phyloP scores from a whole-genome alignment of 2,888 invertebrate species.

The Agrochola litura region DNA sequence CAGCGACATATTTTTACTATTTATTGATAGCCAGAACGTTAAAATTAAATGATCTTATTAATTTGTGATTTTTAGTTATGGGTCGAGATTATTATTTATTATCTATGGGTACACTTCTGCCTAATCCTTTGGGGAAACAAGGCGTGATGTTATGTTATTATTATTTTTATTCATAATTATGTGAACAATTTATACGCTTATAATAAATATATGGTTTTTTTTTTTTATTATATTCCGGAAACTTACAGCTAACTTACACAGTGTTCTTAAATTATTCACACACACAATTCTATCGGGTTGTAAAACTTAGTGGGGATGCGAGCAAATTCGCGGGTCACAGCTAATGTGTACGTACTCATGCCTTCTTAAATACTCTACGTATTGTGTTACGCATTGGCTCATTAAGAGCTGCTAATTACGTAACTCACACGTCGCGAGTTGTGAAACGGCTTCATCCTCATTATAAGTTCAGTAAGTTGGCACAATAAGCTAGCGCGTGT shows the following conservation, averaged over 20 bases:
- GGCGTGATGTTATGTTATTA: too few relatives aligned
- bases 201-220: too few relatives aligned
- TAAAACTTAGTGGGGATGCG: neutral
- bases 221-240: too few relatives aligned
- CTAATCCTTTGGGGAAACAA: too few relatives aligned
- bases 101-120: neutral
- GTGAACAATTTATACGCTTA: neutral
- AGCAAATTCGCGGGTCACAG: neutral
- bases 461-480: constrained; percentile 42
- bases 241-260: too few relatives aligned
- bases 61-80: neutral
- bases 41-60: too few relatives aligned
- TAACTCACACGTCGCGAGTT: constrained; percentile 36
- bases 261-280: too few relatives aligned
- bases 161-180: neutral
- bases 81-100: neutral
- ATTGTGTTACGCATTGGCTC: constrained; percentile 29
- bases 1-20: constrained; percentile 11
- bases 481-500: neutral
- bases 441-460: constrained; percentile 32
- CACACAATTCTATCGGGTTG: neutral
- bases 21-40: too few relatives aligned
- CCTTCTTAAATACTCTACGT: constrained; percentile 17
- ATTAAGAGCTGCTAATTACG: constrained; percentile 46
- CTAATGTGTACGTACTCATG: neutral